Percentiles rank a stretch among this genome's conserved stretches.
phyloP scores from a whole-genome alignment of 2,797 vertebrate species.

The Muscicapa striata region DNA sequence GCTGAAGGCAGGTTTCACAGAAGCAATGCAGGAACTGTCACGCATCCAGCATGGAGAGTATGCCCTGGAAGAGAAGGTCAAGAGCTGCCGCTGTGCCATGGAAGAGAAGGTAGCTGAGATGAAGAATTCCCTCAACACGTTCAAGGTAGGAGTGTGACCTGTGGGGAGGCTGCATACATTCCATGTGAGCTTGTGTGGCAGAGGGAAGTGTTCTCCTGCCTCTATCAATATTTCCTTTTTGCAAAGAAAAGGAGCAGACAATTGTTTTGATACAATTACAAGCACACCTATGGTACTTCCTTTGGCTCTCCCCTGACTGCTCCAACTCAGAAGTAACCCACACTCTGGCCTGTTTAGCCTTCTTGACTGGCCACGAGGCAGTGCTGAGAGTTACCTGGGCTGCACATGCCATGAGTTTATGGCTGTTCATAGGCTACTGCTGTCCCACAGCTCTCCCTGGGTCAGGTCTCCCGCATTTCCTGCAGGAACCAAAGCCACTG shows the following conservation, averaged over 20 bases:
- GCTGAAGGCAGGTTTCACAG: conserved; percentile 89
- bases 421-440: not conserved
- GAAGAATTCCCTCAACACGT: conserved; percentile 92
- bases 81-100: conserved; percentile 87
- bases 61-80: conserved; percentile 89
- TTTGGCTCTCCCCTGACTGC: not conserved
- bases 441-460: not conserved
- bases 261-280: not conserved
- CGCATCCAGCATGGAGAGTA: conserved; percentile 88
- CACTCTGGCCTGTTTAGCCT: not conserved
- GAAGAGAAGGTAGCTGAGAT: conserved; percentile 92
- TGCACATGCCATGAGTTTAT: not conserved
- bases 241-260: not conserved
- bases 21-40: conserved; percentile 86
- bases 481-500: not conserved
- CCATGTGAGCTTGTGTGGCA: not conserved
- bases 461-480: not conserved
- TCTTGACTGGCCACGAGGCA: not conserved
- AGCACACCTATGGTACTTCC: not conserved
- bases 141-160: conserved; percentile 82
- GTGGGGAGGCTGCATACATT: not conserved
- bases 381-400: not conserved
- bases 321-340: not conserved
- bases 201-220: not conserved
- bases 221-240: not conserved